Conservation (phyloP, 2,113 vertebrate species). For the Ceratotherium simum region DNA sequence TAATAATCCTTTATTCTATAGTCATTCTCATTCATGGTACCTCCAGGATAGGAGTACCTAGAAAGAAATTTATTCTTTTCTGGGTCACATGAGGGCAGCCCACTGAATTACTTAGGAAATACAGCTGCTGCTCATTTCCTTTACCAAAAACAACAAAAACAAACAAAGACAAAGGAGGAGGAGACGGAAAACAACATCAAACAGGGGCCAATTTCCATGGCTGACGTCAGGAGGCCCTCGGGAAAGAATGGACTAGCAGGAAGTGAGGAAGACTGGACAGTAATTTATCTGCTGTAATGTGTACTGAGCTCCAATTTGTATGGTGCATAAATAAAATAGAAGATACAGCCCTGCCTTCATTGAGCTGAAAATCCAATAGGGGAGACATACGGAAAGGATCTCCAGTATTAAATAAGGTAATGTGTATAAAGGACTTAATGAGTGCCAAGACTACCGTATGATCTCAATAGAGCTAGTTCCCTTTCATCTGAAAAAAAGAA, state of each 20-base stretch:
- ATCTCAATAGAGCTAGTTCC: neutral
- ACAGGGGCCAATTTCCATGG: neutral
- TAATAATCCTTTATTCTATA: neutral
- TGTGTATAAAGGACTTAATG: neutral
- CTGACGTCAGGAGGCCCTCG: neutral
- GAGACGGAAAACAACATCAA: neutral
- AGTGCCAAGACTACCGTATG: neutral
- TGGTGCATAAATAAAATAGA: neutral
- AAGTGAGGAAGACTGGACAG: neutral
- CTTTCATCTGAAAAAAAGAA: neutral
- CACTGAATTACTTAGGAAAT: conserved; percentile 32
- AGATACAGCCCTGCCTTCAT: neutral
- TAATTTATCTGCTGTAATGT: neutral
- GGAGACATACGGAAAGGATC: neutral
- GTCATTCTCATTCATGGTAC: neutral
- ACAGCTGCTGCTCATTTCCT: neutral
- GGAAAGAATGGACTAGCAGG: neutral
- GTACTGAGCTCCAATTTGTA: neutral
- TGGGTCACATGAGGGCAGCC: neutral
- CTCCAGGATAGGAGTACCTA: neutral
- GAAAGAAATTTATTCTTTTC: neutral
- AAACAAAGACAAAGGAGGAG: neutral
- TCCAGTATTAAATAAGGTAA: neutral
- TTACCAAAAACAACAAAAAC: neutral
- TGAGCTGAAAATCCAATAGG: neutral